These are phyloP conservation scores for Orthosia incerta DNA, from an alignment of 2,888 invertebrate genomes.

Conservation along the genomic window DNA sequence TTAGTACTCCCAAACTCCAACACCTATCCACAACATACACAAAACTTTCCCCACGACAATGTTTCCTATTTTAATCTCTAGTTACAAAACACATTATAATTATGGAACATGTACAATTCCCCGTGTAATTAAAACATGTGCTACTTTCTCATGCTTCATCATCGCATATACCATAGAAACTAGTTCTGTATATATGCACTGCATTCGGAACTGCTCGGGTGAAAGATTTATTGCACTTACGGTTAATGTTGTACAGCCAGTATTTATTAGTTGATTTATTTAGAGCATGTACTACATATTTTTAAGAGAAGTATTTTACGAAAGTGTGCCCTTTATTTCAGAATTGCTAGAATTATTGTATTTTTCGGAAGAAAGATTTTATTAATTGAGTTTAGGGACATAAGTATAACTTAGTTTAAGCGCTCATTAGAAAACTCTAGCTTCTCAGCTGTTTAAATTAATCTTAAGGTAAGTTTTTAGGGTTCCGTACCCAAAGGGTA, in stretches of 20 bases:
- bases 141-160: conserved; percentile 44
- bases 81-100: conserved; percentile 17
- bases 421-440: too few relatives aligned
- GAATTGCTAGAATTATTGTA: too few relatives aligned
- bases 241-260: conserved; percentile 16
- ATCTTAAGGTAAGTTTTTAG: too few relatives aligned
- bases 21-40: not conserved
- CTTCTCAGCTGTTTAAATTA: too few relatives aligned
- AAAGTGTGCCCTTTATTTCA: too few relatives aligned
- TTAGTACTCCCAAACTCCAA: not conserved
- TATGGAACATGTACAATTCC: not conserved
- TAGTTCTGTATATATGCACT: conserved; percentile 24
- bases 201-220: conserved; percentile 32
- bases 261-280: conserved; percentile 25
- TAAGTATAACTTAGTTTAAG: too few relatives aligned
- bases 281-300: conserved; percentile 5
- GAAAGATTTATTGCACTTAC: conserved; percentile 44
- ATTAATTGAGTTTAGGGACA: too few relatives aligned
- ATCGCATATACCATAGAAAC: conserved; percentile 20
- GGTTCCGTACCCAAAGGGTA: too few relatives aligned
- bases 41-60: conserved; percentile 1
- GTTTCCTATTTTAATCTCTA: not conserved
- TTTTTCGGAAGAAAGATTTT: too few relatives aligned
- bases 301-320: not conserved
- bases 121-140: conserved; percentile 27